phyloP scores from a whole-genome alignment of 2,888 invertebrate species.

The Ceriagrion tenellum region DNA sequence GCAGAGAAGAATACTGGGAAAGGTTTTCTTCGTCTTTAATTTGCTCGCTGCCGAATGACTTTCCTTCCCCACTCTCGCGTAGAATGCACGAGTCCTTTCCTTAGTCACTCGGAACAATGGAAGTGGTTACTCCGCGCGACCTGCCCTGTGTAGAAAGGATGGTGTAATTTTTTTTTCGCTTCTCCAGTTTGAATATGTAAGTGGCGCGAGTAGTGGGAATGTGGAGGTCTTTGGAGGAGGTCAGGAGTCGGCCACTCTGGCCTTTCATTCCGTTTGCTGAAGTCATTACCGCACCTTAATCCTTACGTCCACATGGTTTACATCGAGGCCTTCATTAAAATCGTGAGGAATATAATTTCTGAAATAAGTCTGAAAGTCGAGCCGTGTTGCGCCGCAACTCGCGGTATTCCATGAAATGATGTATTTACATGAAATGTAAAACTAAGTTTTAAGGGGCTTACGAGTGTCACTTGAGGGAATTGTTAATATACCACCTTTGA shows the following conservation, averaged over 20 bases:
- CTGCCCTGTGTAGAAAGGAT: neutral
- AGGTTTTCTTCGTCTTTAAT: neutral
- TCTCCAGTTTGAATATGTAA: neutral
- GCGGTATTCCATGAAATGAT: too few relatives aligned
- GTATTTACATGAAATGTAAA: too few relatives aligned
- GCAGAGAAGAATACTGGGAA: neutral
- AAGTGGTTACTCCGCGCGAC: neutral
- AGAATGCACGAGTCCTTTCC: neutral
- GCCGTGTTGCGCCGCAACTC: too few relatives aligned
- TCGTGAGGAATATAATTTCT: neutral
- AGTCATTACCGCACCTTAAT: neutral
- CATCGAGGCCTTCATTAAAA: neutral
- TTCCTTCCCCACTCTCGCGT: neutral
- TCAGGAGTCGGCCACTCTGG: neutral
- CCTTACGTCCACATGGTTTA: neutral
- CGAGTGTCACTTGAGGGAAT: too few relatives aligned
- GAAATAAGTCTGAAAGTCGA: too few relatives aligned
- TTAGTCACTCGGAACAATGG: neutral
- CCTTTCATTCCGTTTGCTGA: neutral
- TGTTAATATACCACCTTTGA: too few relatives aligned
- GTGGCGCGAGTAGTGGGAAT: neutral
- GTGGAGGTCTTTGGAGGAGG: neutral
- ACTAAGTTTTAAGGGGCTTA: too few relatives aligned
- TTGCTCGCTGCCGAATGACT: neutral
- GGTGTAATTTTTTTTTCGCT: neutral